These are phyloP conservation scores for Ectemnius continuus DNA, from an alignment of 2,888 invertebrate genomes.

Conservation along the genomic window DNA sequence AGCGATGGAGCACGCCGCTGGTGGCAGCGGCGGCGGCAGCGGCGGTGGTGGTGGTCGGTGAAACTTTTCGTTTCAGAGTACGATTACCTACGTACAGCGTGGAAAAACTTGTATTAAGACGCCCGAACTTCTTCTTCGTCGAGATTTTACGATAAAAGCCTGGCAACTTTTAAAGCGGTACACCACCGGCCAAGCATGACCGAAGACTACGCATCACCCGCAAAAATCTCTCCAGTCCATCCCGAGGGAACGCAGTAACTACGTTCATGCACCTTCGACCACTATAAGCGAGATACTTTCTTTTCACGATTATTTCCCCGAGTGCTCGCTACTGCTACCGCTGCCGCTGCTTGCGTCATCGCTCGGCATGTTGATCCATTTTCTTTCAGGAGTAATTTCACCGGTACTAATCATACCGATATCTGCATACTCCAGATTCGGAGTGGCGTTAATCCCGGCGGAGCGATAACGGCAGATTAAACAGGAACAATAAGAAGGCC, in stretches of 20 bases:
- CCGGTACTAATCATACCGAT: too few species aligned
- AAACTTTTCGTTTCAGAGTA: constrained; percentile 65
- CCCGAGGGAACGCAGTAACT: background rate
- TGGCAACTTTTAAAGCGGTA: constrained; percentile 52
- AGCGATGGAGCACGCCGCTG: constrained; percentile 44
- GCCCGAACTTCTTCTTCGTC: constrained; percentile 40
- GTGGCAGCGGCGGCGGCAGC: background rate
- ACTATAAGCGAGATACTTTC: too few species aligned
- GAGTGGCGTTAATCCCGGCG: too few species aligned
- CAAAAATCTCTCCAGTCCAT: constrained; percentile 34
- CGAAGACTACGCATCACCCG: constrained; percentile 12
- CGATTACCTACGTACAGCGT: constrained; percentile 61
- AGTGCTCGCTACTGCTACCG: too few species aligned
- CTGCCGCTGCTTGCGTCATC: too few species aligned
- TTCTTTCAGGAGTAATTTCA: too few species aligned
- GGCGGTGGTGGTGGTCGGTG: constrained; percentile 16
- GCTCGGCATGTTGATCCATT: too few species aligned
- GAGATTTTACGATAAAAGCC: constrained; percentile 49
- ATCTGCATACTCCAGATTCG: too few species aligned
- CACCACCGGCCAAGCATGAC: constrained; percentile 21
- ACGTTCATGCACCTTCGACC: too few species aligned
- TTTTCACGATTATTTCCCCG: too few species aligned
- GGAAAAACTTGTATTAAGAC: constrained; percentile 67
- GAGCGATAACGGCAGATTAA: too few species aligned
- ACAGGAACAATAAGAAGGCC: too few species aligned